Evolutionary conservation across 2,113 vertebrate species (phyloP), one percentile per base, ranked within the genome.

Genomic region (Piprites chloris): DNA sequence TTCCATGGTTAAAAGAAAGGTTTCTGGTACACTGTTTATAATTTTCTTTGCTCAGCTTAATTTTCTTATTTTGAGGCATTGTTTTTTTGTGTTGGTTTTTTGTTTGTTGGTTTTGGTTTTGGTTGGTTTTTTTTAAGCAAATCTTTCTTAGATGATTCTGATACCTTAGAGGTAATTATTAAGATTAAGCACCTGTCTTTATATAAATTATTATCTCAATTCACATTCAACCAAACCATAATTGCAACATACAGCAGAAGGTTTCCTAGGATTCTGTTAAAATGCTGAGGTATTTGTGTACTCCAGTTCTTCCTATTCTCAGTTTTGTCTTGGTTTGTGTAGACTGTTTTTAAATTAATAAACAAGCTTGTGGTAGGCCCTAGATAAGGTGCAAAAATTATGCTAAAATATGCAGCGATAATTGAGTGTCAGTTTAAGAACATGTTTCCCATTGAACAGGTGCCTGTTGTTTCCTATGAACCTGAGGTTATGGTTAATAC

Each of bases 331-430:
- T 24, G 47, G 10, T 63, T 71, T 23, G 39, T 39, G 35, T 20
- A 65, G n/a, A 1, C 68, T 72, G 47, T 5, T 72, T 92, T 93
- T 52, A 58, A 86, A 93, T 90, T n/a, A 86, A 72, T 49, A 61
- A 78, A 42, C 27, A 75, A 41, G 8, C 59, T 87, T 9, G 0
- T 19, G 55, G 68, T 61, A 24, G 65, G 68, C 33, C 88, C 81
- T 28, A 27, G 72, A 77, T 78, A 63, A 92, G 76, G 93, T 39
- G 75, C 39, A 71, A 33, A 37, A 94, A 89, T 27, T 9, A 88
- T 78, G 79, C 41, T 81, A 83, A 89, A 88, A 75, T 88, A 92
- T 81, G 90, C 52, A 49, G 76, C 68, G 80, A 81, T 90, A 96
- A 97, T 92, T 94, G 93, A 79, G 63, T 81, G 93, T 92, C 85